phyloP scores from a whole-genome alignment of 2,113 vertebrate genomes.

The Lophius piscatorius region DNA sequence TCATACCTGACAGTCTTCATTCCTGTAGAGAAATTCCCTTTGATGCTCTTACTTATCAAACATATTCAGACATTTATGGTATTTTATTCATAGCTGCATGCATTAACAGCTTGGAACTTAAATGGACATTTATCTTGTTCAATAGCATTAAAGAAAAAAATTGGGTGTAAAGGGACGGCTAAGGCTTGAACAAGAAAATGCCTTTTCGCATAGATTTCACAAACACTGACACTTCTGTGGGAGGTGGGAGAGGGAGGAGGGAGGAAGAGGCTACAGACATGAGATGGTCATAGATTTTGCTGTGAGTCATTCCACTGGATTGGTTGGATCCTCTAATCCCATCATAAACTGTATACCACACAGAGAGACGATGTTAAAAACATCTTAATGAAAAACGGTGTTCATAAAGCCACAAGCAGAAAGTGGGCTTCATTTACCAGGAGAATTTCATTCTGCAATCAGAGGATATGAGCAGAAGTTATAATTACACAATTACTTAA shows the following conservation, averaged over 20 bases:
- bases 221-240: constrained; percentile 3
- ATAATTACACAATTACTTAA: constrained; percentile 65
- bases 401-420: constrained; percentile 54
- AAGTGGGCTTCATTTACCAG: too few species aligned
- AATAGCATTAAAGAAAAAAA: too few species aligned
- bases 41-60: neutral
- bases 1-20: too few species aligned
- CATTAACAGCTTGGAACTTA: neutral
- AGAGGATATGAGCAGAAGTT: constrained; percentile 53
- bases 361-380: constrained; percentile 20
- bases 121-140: too few species aligned
- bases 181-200: too few species aligned
- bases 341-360: constrained; percentile 20
- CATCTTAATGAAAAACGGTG: constrained; percentile 50
- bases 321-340: constrained; percentile 2
- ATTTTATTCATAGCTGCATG: neutral
- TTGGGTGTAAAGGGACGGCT: too few species aligned
- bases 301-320: constrained; percentile 12
- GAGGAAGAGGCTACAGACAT: constrained; percentile 3
- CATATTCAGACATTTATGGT: constrained; percentile 1
- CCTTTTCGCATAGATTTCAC: too few species aligned
- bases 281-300: constrained; percentile 6
- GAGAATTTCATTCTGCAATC: too few species aligned
- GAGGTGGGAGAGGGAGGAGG: constrained; percentile 1
- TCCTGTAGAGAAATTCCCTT: neutral